These are phyloP conservation scores for Trachelus stipa DNA, from an alignment of 2,888 invertebrate species.

Conservation along the genomic window DNA sequence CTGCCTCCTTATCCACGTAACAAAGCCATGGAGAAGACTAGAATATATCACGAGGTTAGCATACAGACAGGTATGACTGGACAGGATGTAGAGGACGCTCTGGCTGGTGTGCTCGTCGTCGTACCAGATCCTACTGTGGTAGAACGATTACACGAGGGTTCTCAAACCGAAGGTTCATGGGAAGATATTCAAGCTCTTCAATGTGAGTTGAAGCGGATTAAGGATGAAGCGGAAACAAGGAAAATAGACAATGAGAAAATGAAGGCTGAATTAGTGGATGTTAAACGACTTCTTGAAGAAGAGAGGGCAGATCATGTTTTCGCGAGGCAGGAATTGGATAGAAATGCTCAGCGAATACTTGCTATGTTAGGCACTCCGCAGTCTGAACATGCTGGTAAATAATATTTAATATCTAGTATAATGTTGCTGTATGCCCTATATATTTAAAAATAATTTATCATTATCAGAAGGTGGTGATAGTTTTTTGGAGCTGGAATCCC, in stretches of 20 bases:
- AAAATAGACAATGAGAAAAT: slow-evolving; percentile 71
- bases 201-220: slow-evolving; percentile 69
- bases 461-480: slow-evolving; percentile 74
- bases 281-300: slow-evolving; percentile 74
- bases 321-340: slow-evolving; percentile 79
- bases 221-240: slow-evolving; percentile 62
- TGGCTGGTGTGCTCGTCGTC: slow-evolving; percentile 71
- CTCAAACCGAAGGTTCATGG: slow-evolving; percentile 76
- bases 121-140: slow-evolving; percentile 57
- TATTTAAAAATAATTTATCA: slow-evolving; percentile 8
- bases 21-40: slow-evolving; percentile 69
- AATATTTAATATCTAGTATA: not conserved
- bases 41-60: slow-evolving; percentile 84
- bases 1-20: slow-evolving; percentile 69
- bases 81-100: slow-evolving; percentile 78
- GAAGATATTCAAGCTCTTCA: slow-evolving; percentile 74
- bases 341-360: slow-evolving; percentile 79
- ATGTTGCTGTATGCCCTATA: not conserved
- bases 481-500: slow-evolving; percentile 80
- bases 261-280: slow-evolving; percentile 70
- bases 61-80: slow-evolving; percentile 83
- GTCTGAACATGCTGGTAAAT: slow-evolving; percentile 55
- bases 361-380: slow-evolving; percentile 69
- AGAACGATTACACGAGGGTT: slow-evolving; percentile 70
- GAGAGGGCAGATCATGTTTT: slow-evolving; percentile 81